These are phyloP conservation scores for Pecten maximus DNA, from an alignment of 2,888 invertebrate genomes.

Conservation along the genomic window DNA sequence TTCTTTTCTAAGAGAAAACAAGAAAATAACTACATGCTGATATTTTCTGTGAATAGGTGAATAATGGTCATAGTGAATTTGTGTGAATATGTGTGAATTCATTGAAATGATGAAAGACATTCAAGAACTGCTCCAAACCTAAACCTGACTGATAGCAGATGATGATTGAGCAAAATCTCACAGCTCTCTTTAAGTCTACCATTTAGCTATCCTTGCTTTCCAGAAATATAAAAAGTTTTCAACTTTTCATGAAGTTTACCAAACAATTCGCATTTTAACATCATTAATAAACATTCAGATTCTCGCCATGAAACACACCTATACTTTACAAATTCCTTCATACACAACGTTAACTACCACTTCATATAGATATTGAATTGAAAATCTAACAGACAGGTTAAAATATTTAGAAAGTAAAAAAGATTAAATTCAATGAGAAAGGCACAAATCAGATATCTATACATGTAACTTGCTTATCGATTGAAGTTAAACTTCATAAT, in stretches of 20 bases:
- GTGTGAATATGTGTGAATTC: neutral
- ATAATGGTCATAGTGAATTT: neutral
- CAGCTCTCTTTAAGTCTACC: neutral
- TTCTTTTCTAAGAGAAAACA: neutral
- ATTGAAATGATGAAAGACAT: neutral
- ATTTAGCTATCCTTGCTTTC: neutral
- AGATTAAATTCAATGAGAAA: neutral
- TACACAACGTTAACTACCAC: neutral
- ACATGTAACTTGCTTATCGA: too few relatives aligned
- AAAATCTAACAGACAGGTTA: neutral
- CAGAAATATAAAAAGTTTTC: neutral
- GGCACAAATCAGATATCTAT: too few relatives aligned
- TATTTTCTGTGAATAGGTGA: neutral
- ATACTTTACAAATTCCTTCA: neutral
- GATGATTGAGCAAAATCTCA: neutral
- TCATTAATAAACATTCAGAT: neutral
- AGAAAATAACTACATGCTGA: neutral
- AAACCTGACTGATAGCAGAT: neutral
- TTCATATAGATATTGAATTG: neutral
- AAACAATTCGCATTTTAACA: neutral
- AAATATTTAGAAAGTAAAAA: neutral
- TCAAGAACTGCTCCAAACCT: neutral
- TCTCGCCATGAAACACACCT: neutral
- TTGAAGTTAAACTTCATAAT: too few relatives aligned
- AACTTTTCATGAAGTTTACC: neutral